phyloP scores from a whole-genome alignment of 2,113 vertebrate genomes.

The Xyrauchen texanus region DNA sequence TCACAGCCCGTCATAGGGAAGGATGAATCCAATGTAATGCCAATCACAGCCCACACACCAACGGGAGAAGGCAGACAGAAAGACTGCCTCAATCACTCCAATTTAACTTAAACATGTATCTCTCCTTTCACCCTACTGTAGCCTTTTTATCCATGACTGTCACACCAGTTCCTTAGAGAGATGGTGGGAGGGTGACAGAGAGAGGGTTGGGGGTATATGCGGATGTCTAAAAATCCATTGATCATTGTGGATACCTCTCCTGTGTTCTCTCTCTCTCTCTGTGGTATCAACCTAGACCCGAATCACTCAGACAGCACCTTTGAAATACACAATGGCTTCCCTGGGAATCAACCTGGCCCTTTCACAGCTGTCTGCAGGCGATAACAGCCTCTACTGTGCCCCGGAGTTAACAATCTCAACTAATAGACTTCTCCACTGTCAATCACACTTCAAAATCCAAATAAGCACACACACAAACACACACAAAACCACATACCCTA shows the following conservation, averaged over 20 bases:
- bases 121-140: slow-evolving; percentile 30
- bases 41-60: slow-evolving; percentile 34
- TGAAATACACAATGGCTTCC: slow-evolving; percentile 77
- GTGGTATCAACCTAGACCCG: slow-evolving; percentile 56
- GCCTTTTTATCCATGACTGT: slow-evolving; percentile 41
- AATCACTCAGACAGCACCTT: slow-evolving; percentile 78
- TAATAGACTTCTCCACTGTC: slow-evolving; percentile 80
- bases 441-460: slow-evolving; percentile 77
- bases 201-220: not conserved
- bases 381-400: slow-evolving; percentile 75
- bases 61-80: slow-evolving; percentile 24
- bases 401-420: slow-evolving; percentile 76
- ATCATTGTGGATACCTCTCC: slow-evolving; percentile 63
- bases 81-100: slow-evolving; percentile 46
- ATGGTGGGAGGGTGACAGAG: slow-evolving; percentile 21
- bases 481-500: not conserved
- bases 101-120: slow-evolving; percentile 52
- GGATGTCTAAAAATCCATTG: slow-evolving; percentile 66
- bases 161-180: slow-evolving; percentile 32
- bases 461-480: slow-evolving; percentile 52
- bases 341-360: slow-evolving; percentile 73
- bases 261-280: no score
- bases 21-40: slow-evolving; percentile 38
- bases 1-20: slow-evolving; percentile 9
- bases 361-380: slow-evolving; percentile 75